Conservation (phyloP, 2,113 vertebrate genomes). For the Gnathonemus longibarbis region DNA sequence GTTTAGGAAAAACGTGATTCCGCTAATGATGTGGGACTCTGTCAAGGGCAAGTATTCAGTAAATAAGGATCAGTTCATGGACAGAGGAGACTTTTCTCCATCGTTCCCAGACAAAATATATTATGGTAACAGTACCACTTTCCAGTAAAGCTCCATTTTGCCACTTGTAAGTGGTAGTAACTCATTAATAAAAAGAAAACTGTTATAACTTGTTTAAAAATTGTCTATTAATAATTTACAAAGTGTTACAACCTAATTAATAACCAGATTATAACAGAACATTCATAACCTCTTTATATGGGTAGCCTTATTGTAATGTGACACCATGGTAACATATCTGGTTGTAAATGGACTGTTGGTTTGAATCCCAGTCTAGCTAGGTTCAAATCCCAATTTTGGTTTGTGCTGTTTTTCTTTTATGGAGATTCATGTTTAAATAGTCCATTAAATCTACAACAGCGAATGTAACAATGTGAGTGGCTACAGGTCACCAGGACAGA, state of each 20-base stretch:
- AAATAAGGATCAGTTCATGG: background rate
- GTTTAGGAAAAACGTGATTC: background rate
- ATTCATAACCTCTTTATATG: no score
- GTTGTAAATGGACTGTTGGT: background rate
- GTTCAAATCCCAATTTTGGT: background rate
- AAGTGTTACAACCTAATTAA: no score
- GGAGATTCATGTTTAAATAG: background rate
- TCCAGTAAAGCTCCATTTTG: no score
- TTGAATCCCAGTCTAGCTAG: background rate
- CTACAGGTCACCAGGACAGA: background rate
- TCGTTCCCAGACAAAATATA: background rate
- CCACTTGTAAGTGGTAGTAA: no score
- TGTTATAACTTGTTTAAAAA: no score
- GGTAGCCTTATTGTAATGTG: no score
- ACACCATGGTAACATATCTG: background rate
- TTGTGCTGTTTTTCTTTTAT: background rate
- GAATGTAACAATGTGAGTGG: background rate
- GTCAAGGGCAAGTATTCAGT: background rate
- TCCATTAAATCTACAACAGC: background rate
- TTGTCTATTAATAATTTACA: no score
- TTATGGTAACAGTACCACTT: background rate
- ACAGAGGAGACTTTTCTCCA: background rate
- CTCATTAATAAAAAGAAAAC: no score
- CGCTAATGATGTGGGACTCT: background rate
- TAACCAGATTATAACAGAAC: no score